Conservation (phyloP, 2,888 invertebrate species). For the Tromatobia lineatoria region DNA sequence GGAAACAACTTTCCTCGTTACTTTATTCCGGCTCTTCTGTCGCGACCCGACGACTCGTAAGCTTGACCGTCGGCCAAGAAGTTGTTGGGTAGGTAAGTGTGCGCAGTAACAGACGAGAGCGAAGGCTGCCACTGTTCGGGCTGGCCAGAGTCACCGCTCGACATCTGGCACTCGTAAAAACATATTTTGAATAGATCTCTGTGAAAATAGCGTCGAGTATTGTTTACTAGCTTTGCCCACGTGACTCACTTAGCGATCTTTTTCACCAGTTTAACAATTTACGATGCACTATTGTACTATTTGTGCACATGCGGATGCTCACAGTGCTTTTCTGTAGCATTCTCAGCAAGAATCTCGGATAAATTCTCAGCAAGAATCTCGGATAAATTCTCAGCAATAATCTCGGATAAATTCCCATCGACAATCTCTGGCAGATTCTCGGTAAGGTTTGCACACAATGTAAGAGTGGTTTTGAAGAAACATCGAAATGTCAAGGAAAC, state of each 20-base stretch:
- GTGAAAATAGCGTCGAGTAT: neutral
- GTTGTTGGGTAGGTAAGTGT: slow-evolving; percentile 13
- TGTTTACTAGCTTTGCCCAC: neutral
- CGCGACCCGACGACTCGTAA: slow-evolving; percentile 1
- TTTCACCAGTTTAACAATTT: neutral
- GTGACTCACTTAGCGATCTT: neutral
- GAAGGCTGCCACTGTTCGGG: neutral
- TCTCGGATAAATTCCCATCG: too few species aligned
- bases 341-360: too few species aligned
- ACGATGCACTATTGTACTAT: neutral
- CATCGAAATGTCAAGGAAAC: too few species aligned
- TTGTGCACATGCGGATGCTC: too few species aligned
- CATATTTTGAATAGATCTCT: neutral
- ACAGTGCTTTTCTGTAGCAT: too few species aligned
- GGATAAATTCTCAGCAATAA: too few species aligned
- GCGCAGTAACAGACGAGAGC: neutral
- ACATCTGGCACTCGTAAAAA: neutral
- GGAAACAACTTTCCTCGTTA: slow-evolving; percentile 1
- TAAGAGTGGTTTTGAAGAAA: too few species aligned
- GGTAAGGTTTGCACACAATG: too few species aligned
- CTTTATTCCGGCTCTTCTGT: neutral
- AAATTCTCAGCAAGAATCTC: too few species aligned
- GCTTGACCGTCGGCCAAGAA: slow-evolving; percentile 23
- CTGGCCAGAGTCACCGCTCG: neutral
- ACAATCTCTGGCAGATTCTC: too few species aligned